Base-by-base conservation (phyloP, 2,888 invertebrate genomes). In the Philereme transversata region DNA sequence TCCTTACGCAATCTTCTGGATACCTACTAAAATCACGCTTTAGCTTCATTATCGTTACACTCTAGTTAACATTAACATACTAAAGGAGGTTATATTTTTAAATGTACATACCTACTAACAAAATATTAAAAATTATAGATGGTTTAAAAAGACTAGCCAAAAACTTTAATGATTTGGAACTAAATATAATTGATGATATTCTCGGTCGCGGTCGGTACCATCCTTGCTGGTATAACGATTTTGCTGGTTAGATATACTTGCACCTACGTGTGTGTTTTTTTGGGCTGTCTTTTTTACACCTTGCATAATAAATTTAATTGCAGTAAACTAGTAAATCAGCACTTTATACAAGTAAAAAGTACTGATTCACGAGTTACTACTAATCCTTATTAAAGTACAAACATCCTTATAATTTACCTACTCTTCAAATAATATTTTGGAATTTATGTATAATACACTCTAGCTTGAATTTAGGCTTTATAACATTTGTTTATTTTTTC, bases 91-190 rank as follows among this genome's bases (percentile, higher is more conserved):
- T 70, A 73, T 74, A 74, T 72, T 69, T 70, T 77, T 80, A 79
- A 79, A 75, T 69, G 62, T 72, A 80, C 80, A 77, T 81, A 72
- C 73, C 79, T 67, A 50, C 44, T 58, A 52, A 64, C 41, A 45
- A 45, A 54, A 36, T 35, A n/a, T 48, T 34, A 44, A 46, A 11
- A 66, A 48, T 65, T 54, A 22, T 22, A 3, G 22, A 22, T 22
- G 22, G 22, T 22, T 1, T 22, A 22, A 22, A 22, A 22, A 2
- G 22, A 22, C 3, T 22, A 22, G 22, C 22, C 22, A 22, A 22
- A 22, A 22, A 22, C 22, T n/a, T n/a, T 22, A 22, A 22, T 22
- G 22, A 22, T 22, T 22, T 22, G 3, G 22, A 22, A 22, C 22
- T 22, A 22, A 22, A 3, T 22, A 22, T 22, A 22, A 22, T 22